These are phyloP conservation scores for Pogonus chalceus DNA, from an alignment of 1,140 invertebrate genomes.

Conservation along the genomic window DNA sequence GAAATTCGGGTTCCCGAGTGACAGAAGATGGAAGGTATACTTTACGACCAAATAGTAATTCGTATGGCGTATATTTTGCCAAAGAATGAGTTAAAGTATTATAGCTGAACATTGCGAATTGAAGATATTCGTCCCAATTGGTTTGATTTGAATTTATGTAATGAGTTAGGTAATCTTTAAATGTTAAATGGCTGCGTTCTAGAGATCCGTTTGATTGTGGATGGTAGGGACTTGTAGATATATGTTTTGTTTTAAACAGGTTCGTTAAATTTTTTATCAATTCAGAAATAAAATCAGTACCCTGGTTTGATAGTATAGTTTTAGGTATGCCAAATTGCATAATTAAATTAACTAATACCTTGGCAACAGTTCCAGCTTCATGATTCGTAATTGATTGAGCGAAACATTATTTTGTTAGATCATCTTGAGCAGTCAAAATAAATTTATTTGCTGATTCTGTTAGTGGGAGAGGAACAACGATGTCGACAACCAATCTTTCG, in stretches of 20 bases:
- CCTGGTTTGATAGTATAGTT: slow-evolving; percentile 28
- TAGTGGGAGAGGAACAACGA: slow-evolving; percentile 21
- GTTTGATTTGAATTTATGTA: slow-evolving; percentile 20
- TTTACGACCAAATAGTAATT: slow-evolving; percentile 33
- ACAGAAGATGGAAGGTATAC: slow-evolving; percentile 22
- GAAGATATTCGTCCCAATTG: slow-evolving; percentile 28
- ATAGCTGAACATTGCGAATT: slow-evolving; percentile 32
- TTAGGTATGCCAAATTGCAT: slow-evolving; percentile 28
- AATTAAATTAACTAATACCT: slow-evolving; percentile 19
- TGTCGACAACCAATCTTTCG: slow-evolving; percentile 21
- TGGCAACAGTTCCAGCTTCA: slow-evolving; percentile 25
- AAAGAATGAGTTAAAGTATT: slow-evolving; percentile 30
- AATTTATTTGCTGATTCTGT: slow-evolving; percentile 15
- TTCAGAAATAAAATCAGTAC: slow-evolving; percentile 25
- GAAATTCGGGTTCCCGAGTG: slow-evolving; percentile 16
- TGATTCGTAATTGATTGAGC: slow-evolving; percentile 24
- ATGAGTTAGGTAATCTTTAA: slow-evolving; percentile 29
- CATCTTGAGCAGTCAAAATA: slow-evolving; percentile 25
- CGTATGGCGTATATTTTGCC: slow-evolving; percentile 33
- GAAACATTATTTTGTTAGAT: slow-evolving; percentile 27
- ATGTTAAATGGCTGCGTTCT: slow-evolving; percentile 27
- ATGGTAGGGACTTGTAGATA: slow-evolving; percentile 19
- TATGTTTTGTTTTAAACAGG: slow-evolving; percentile 23
- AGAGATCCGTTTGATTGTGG: slow-evolving; percentile 30
- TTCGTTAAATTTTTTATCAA: slow-evolving; percentile 22